Base-by-base conservation (phyloP, 2,888 invertebrate genomes). In the Esperia sulphurella region DNA sequence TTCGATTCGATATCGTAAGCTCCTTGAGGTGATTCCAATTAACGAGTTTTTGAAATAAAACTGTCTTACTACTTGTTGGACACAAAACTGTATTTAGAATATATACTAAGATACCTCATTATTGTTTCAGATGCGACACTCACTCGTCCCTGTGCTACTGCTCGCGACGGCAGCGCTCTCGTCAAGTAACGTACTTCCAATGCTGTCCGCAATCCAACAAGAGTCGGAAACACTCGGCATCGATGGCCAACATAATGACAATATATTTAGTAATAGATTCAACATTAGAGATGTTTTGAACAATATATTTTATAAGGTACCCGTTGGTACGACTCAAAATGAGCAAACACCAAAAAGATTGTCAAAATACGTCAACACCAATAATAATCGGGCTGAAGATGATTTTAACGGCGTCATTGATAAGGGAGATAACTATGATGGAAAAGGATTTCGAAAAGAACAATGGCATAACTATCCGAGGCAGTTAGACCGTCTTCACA, bases 391-490 rank as follows among this genome's bases (percentile, higher is more conserved):
- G 51, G 57, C 61, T 13, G 62, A 68, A 42, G 65, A 66, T 48
- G 66, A 65, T 52, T 62, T 68, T 41, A 45, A 55, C 21, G 71
- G 61, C 49, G 61, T 67, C 31, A 58, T 71, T 35, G 67, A 61
- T 49, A 71, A 72, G 51, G 65, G 73, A 39, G 68, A 76, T 29
- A 71, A 71, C 53, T 73, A 77, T 45, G 73, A 79, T 48, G 77
- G 75, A 1, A 73, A 85, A 52, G 83, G 82, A n/a, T 81, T 74
- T 51, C 65, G 81, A 38, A 76, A 81, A 75, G 79, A 86, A 56
- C 83, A 83, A 61, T 84, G 84, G 86, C 85, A 82, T 49, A 83
- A 85, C 59, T 87, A 87, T 53, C 86, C 87, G 1, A 71, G 84
- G 46, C 85, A 83, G 51, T 59, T 86, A 43, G 83, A 86, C 58